Percentiles rank a stretch among this genome's conserved stretches.
These are phyloP conservation scores for Agrotis exclamationis DNA, from an alignment of 2,888 invertebrate species.

Conservation along the genomic window DNA sequence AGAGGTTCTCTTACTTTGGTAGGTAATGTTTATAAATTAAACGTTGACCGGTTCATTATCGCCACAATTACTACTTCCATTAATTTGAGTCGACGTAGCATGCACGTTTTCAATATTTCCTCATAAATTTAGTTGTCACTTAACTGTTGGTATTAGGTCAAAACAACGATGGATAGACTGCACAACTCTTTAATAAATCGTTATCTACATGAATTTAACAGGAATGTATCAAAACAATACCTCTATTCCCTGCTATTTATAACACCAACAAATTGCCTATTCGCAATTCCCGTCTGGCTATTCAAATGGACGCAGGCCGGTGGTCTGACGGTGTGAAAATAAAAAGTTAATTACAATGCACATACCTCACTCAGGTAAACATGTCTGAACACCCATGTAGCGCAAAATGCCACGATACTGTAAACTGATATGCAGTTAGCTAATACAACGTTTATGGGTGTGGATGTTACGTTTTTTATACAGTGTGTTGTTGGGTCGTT, in stretches of 20 bases:
- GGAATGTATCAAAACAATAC: slow-evolving; percentile 19
- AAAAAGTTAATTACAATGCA: slow-evolving; percentile 80
- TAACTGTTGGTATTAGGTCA: no score
- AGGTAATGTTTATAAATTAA: no score
- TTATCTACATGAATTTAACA: neutral
- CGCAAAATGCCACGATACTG: slow-evolving; percentile 58
- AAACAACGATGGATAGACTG: no score
- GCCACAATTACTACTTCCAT: no score
- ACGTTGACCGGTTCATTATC: no score
- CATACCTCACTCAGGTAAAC: slow-evolving; percentile 78
- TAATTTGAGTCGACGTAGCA: no score
- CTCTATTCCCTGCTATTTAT: slow-evolving; percentile 36
- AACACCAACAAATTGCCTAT: slow-evolving; percentile 49
- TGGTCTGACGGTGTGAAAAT: slow-evolving; percentile 71
- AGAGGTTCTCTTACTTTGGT: no score
- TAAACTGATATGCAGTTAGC: slow-evolving; percentile 59
- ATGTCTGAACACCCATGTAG: slow-evolving; percentile 81
- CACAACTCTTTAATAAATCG: neutral
- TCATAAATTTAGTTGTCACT: no score
- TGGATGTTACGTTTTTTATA: slow-evolving; percentile 23
- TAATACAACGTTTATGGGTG: slow-evolving; percentile 19
- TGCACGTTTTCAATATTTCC: no score
- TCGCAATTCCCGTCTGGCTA: slow-evolving; percentile 55
- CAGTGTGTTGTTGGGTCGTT: slow-evolving; percentile 9
- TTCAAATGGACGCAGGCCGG: slow-evolving; percentile 57